phyloP scores from a whole-genome alignment of 2,797 vertebrate species.

The Erithacus rubecula region DNA sequence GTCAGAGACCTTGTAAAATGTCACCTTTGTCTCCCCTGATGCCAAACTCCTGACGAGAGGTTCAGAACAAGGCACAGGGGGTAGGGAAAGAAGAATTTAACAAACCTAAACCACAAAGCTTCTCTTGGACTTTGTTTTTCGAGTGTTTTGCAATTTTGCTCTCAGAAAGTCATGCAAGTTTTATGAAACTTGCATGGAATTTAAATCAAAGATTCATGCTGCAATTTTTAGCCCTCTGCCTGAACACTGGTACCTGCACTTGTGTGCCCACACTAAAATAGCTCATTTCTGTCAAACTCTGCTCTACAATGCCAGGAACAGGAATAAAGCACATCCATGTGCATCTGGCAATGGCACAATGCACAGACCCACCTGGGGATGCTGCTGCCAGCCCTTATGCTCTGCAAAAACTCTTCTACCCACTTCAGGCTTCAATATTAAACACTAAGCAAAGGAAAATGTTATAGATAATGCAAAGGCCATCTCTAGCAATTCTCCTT shows the following conservation, averaged over 20 bases:
- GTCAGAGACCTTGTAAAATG: neutral
- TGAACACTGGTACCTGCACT: neutral
- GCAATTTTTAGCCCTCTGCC: neutral
- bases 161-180: neutral
- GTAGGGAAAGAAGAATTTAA: neutral
- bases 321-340: neutral
- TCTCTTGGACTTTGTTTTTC: fast-evolving
- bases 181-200: neutral
- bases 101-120: neutral
- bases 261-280: neutral
- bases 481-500: neutral
- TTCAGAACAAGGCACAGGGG: neutral
- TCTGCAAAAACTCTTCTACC: neutral
- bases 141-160: neutral
- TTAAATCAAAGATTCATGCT: neutral
- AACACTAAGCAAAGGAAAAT: neutral
- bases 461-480: neutral
- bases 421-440: neutral
- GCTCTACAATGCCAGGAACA: fast-evolving
- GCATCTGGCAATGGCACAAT: fast-evolving
- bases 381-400: neutral
- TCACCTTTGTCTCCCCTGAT: neutral
- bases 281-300: neutral
- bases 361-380: neutral
- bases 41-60: neutral